Conservation (phyloP, 2,888 invertebrate genomes). For the Tenthredo notha region DNA sequence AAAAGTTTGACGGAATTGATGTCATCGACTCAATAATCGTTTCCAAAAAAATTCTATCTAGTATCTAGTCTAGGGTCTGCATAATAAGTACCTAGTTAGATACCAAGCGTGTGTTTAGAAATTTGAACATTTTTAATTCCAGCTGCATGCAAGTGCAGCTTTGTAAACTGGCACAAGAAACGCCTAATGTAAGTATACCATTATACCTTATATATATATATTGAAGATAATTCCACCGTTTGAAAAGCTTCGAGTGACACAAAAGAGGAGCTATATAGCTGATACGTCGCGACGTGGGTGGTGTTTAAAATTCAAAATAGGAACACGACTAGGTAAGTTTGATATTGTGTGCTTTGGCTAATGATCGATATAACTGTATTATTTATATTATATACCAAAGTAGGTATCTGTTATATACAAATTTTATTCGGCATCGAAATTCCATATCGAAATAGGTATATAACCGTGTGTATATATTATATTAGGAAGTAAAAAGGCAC, state of each 20-base stretch:
- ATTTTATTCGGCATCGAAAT: neutral
- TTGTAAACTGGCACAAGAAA: neutral
- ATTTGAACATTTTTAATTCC: neutral
- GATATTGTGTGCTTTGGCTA: neutral
- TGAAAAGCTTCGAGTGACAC: neutral
- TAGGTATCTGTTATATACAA: neutral
- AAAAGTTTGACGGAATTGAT: neutral
- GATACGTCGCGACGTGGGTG: constrained; percentile 13
- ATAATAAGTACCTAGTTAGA: neutral
- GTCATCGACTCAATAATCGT: neutral
- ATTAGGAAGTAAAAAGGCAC: neutral
- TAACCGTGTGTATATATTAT: neutral
- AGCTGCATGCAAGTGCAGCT: constrained; percentile 1
- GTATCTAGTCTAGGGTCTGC: neutral
- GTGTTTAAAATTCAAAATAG: constrained; percentile 1
- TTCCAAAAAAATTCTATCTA: neutral
- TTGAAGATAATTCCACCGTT: constrained; percentile 15
- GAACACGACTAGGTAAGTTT: neutral
- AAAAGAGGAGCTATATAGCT: neutral
- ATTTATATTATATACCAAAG: neutral
- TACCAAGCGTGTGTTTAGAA: neutral
- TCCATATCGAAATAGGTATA: neutral
- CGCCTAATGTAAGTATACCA: neutral
- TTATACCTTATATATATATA: neutral
- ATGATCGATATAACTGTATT: neutral